These are phyloP conservation scores for Sebastes nivosus DNA, from an alignment of 2,797 vertebrate species.

Conservation along the genomic window DNA sequence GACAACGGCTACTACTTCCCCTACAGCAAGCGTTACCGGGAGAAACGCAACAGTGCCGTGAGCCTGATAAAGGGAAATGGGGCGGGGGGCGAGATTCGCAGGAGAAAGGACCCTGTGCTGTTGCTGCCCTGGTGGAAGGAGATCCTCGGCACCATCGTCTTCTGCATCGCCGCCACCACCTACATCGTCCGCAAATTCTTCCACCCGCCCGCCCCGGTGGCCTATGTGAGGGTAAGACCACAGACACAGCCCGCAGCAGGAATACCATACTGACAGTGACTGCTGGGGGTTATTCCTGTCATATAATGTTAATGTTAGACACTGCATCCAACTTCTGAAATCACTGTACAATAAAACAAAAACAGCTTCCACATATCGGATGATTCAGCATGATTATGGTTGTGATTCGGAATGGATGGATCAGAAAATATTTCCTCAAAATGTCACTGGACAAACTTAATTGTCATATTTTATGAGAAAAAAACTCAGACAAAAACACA, in stretches of 20 bases:
- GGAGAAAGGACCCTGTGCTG: constrained; percentile 94
- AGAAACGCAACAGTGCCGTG: constrained; percentile 87
- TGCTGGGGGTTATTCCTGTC: background rate
- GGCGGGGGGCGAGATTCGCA: constrained; percentile 72
- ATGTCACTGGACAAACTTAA: background rate
- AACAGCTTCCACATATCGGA: background rate
- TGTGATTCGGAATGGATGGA: background rate
- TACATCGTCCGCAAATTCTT: constrained; percentile 96
- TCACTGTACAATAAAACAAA: background rate
- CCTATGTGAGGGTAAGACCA: constrained; percentile 81
- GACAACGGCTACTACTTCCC: constrained; percentile 97
- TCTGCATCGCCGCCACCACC: constrained; percentile 94
- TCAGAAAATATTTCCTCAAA: background rate
- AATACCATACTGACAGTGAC: background rate
- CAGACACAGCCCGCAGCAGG: background rate
- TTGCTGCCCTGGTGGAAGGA: constrained; percentile 99
- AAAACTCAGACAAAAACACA: too few species aligned
- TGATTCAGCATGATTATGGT: background rate
- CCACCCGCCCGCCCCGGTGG: constrained; percentile 87
- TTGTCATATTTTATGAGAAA: background rate
- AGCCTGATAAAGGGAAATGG: constrained; percentile 84
- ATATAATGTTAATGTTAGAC: background rate
- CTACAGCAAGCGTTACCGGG: constrained; percentile 89
- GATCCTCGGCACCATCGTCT: constrained; percentile 92
- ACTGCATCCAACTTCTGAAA: background rate